These are phyloP conservation scores for Sinocyclocheilus anshuiensis DNA, from an alignment of 2,113 vertebrate genomes.

Conservation along the genomic window DNA sequence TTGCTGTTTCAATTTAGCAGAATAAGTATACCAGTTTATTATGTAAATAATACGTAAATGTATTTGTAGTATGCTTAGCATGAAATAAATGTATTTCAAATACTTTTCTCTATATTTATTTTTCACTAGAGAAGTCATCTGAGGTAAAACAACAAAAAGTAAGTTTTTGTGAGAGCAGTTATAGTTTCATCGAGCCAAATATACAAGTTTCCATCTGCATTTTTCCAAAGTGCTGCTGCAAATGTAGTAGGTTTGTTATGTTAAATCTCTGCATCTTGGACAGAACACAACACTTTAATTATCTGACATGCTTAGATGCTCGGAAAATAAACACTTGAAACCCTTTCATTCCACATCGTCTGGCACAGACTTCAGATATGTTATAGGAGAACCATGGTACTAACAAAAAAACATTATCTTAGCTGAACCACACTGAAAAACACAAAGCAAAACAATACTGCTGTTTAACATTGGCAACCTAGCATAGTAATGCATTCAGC, in stretches of 20 bases:
- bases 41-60: too few species aligned
- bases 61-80: too few species aligned
- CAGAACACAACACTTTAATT: neutral
- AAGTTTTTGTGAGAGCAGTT: neutral
- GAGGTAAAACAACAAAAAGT: neutral
- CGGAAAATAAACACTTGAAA: constrained; percentile 7
- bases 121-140: too few species aligned
- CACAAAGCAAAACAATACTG: too few species aligned
- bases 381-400: neutral
- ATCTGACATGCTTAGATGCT: neutral
- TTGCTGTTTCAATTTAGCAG: too few species aligned
- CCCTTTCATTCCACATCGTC: neutral
- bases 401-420: too few species aligned
- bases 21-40: too few species aligned
- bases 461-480: too few species aligned
- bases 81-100: too few species aligned
- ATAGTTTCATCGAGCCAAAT: neutral
- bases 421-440: too few species aligned
- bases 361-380: neutral
- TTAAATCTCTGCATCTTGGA: neutral
- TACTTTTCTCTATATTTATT: too few species aligned
- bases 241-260: neutral
- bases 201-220: too few species aligned
- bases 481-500: neutral
- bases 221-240: neutral